Evolutionary conservation across 2,113 vertebrate species (phyloP).

Genomic region (Barnardius zonarius): DNA sequence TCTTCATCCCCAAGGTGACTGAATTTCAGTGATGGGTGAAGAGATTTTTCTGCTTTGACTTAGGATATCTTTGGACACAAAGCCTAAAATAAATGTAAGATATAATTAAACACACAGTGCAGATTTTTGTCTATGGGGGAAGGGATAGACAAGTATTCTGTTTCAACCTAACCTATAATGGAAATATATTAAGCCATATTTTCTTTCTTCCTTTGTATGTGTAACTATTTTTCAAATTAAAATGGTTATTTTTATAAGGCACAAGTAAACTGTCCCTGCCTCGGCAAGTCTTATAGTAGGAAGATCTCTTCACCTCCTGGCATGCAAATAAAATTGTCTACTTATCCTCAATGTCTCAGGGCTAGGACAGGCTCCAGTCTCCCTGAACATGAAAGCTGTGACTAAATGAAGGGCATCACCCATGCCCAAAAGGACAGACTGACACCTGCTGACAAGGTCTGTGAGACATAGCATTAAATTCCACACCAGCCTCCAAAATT

Average conservation of each 20-base stretch:
- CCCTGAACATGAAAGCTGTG: background rate
- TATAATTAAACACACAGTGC: background rate
- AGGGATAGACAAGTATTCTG: background rate
- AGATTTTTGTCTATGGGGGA: background rate
- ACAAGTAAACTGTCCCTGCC: background rate
- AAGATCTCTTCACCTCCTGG: background rate
- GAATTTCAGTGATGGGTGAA: constrained; percentile 49
- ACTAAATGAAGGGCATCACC: background rate
- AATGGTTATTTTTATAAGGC: background rate
- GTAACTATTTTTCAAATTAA: background rate
- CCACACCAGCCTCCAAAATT: background rate
- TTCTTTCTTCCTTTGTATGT: background rate
- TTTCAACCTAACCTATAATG: background rate
- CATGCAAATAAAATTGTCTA: background rate
- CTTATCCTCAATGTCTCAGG: background rate
- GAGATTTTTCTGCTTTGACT: constrained; percentile 32
- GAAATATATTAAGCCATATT: background rate
- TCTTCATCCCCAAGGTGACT: constrained; percentile 34
- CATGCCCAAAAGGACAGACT: background rate
- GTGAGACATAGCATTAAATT: background rate
- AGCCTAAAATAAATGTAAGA: constrained; percentile 6
- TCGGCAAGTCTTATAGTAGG: background rate
- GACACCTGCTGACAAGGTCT: background rate
- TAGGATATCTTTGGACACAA: background rate
- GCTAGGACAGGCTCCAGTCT: background rate